Evolutionary conservation across 2,888 invertebrate genomes (phyloP).

Genomic region (Oligia strigilis): DNA sequence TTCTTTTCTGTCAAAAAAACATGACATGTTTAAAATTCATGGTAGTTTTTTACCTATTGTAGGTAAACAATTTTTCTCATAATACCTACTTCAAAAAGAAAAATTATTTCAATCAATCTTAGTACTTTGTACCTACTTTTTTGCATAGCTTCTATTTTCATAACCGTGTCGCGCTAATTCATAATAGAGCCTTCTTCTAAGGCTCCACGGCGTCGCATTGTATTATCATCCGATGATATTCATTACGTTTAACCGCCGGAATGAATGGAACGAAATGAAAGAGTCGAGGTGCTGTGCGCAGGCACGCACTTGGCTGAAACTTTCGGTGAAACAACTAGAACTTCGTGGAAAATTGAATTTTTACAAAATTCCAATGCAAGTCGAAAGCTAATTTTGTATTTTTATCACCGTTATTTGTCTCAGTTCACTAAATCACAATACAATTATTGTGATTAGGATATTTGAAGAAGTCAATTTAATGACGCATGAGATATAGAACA

Average conservation of each 20-base stretch:
- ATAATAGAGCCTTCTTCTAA: too few relatives aligned
- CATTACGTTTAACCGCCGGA: conserved; percentile 80
- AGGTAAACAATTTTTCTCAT: background rate
- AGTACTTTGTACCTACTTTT: background rate
- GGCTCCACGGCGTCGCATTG: conserved; percentile 43
- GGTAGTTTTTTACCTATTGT: background rate
- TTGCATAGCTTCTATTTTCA: background rate
- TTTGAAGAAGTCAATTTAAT: background rate
- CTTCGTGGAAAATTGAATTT: background rate
- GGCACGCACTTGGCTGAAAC: conserved; percentile 68
- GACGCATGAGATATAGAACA: background rate
- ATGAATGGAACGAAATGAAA: conserved; percentile 80
- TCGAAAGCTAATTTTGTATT: background rate
- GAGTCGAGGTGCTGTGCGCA: conserved; percentile 74
- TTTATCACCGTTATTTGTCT: background rate
- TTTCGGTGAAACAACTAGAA: background rate
- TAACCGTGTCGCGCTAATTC: background rate
- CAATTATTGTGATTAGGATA: background rate
- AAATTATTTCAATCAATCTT: background rate
- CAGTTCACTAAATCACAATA: background rate
- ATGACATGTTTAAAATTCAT: background rate
- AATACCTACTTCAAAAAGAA: background rate
- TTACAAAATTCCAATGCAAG: background rate
- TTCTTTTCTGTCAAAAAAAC: background rate
- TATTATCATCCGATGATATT: conserved; percentile 75